Evolutionary conservation across 2,888 invertebrate species (phyloP).

Genomic region (Hymenopus coronatus): DNA sequence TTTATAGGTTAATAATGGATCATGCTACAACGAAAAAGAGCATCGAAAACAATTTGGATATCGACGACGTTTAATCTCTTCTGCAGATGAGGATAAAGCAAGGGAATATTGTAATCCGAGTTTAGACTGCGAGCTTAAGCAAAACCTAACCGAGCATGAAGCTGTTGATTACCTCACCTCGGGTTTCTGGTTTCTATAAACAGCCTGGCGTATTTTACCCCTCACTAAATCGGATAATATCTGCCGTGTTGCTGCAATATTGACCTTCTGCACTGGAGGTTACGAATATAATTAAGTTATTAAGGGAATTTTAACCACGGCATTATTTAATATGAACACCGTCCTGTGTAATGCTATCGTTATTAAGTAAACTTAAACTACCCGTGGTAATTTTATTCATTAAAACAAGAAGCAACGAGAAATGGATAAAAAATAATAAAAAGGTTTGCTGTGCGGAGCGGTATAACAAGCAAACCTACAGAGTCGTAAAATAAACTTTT

Average conservation of each 20-base stretch:
- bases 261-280: background rate
- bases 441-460: too few species aligned
- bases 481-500: too few species aligned
- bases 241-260: background rate
- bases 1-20: too few species aligned
- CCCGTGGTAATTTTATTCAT: background rate
- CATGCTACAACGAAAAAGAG: too few species aligned
- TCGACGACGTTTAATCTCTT: too few species aligned
- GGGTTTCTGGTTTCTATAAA: background rate
- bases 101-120: background rate
- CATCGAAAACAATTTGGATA: too few species aligned
- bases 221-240: background rate
- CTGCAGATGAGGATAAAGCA: too few species aligned
- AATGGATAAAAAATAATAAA: too few species aligned
- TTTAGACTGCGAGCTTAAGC: background rate
- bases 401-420: background rate
- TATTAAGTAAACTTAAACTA: background rate
- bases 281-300: background rate
- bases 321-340: too few species aligned
- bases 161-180: background rate
- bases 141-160: background rate
- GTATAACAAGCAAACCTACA: too few species aligned
- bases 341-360: background rate
- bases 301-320: background rate
- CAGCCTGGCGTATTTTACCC: background rate